Conservation (phyloP, 2,113 vertebrate genomes). For the Rhinolophus sinicus region DNA sequence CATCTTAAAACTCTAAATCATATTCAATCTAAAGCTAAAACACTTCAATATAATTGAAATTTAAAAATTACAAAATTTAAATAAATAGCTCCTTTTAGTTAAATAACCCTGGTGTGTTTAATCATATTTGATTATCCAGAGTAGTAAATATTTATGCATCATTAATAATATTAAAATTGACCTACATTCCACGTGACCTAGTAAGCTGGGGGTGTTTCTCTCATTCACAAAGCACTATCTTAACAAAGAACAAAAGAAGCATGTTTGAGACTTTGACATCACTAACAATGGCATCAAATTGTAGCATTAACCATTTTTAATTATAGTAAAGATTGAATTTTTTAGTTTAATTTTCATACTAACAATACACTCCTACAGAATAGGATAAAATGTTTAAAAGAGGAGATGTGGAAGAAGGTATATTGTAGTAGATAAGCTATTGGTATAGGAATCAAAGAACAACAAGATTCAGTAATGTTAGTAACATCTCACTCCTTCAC, state of each 20-base stretch:
- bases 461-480: not conserved
- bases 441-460: not conserved
- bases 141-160: not conserved
- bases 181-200: not conserved
- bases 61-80: not conserved
- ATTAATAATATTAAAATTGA: not conserved
- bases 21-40: not conserved
- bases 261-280: not conserved
- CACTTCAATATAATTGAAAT: not conserved
- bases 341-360: not conserved
- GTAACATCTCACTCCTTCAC: not conserved
- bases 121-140: not conserved
- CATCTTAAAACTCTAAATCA: not conserved
- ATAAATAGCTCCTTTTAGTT: not conserved
- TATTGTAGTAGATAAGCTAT: not conserved
- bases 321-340: not conserved
- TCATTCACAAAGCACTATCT: not conserved
- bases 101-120: not conserved
- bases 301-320: not conserved
- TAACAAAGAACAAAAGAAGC: not conserved
- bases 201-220: not conserved
- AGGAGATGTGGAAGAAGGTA: not conserved
- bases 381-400: not conserved
- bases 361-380: not conserved
- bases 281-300: not conserved